Evolutionary conservation across 2,888 invertebrate species (phyloP).

Genomic region (Nephrotoma appendiculata): DNA sequence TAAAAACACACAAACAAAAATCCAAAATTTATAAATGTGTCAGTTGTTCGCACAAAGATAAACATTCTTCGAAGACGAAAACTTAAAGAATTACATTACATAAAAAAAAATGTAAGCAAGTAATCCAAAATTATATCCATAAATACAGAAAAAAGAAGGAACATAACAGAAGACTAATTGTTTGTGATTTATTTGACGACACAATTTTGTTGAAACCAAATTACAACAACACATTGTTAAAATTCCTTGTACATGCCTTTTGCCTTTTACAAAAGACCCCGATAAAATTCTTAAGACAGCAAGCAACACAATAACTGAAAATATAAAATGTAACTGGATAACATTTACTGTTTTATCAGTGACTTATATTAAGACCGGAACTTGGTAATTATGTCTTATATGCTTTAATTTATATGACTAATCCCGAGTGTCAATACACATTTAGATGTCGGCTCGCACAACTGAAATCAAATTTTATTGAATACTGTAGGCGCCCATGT

Average conservation of each 20-base stretch:
- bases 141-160: background rate
- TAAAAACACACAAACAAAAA: too few relatives aligned
- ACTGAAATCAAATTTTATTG: background rate
- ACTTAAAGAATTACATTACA: background rate
- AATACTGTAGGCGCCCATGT: background rate
- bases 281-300: background rate
- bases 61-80: background rate
- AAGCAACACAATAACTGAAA: background rate
- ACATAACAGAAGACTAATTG: background rate
- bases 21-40: background rate
- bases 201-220: background rate
- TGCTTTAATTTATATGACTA: background rate
- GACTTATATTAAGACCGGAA: background rate
- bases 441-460: background rate
- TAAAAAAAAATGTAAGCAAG: background rate
- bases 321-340: background rate
- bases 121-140: background rate
- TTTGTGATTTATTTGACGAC: background rate
- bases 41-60: background rate
- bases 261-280: background rate
- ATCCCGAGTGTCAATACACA: background rate
- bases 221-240: background rate
- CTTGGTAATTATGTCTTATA: background rate
- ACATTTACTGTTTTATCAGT: background rate
- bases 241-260: background rate